Evolutionary conservation across 2,797 vertebrate genomes (phyloP).

Genomic region (Sebastes iracundus): DNA sequence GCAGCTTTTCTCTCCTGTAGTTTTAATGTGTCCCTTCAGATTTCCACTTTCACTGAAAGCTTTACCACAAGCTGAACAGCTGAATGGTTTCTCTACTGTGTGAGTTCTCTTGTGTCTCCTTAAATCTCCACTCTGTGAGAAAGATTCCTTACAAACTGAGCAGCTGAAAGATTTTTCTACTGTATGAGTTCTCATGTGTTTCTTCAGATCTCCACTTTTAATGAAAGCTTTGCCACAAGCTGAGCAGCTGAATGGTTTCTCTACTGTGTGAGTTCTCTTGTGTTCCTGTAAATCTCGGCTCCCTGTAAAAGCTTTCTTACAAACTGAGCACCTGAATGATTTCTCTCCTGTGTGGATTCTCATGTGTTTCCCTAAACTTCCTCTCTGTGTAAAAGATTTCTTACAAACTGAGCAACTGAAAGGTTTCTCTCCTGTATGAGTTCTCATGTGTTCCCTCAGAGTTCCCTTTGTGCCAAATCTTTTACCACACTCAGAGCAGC

Average conservation of each 20-base stretch:
- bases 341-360: background rate
- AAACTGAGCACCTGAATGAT: background rate
- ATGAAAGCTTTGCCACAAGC: background rate
- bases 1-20: background rate
- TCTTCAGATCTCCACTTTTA: background rate
- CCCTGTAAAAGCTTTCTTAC: background rate
- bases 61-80: background rate
- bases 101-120: background rate
- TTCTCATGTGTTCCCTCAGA: background rate
- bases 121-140: background rate
- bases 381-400: background rate
- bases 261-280: background rate
- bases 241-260: background rate
- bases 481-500: background rate
- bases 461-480: background rate
- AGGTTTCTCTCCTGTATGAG: background rate
- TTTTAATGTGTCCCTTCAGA: background rate
- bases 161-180: background rate
- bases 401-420: background rate
- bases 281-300: background rate
- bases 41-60: background rate
- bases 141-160: background rate
- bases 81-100: background rate
- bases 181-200: background rate
- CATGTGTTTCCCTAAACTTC: background rate